Base-by-base conservation (phyloP, 1,140 invertebrate genomes). In the Drosophila sulfurigaster region DNA sequence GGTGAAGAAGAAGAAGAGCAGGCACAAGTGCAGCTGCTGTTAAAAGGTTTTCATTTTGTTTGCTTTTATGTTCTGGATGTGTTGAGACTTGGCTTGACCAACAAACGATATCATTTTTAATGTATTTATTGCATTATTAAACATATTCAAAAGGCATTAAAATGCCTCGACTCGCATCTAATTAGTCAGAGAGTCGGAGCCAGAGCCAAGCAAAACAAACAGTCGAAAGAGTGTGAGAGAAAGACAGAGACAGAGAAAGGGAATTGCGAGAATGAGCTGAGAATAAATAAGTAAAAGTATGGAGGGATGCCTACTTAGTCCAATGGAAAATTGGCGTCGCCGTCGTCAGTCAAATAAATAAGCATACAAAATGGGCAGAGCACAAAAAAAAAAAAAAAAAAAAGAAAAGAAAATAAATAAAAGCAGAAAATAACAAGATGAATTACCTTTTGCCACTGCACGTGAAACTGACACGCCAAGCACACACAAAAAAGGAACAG, bases 391-490 rank as follows among this genome's bases (percentile, higher is more conserved):
- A 28, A 38, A 32, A 65, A 25, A 56, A 28, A 32, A 28, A 38
- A 32, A 65, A 10, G 5, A 30, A 13, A 72, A 52, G 30, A 60
- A 54, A 30, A 41, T 13, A 64, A 11, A 41, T 45, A 60, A 35
- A 52, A 57, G 59, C 25, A n/a, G 25, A 75, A 20, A 76, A 71
- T 71, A 83, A 88, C 74, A 88, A 88, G 85, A 88, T 88, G 85
- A 89, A 88, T 88, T 88, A 89, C 85, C 86, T 88, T 88, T 88
- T 89, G 85, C 85, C 85, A 88, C 78, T 89, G 85, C 85, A 88
- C 85, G 81, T 89, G 81, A 89, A 89, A 88, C 78, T 88, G 83
- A 83, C 83, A 88, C 83, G 83, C 83, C 85, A 88, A 79, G 59
- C 62, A 48, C 49, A 57, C 20, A 20, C 20, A 20, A 20, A 20